Conservation (phyloP, 2,888 invertebrate genomes). For the Aethes cnicana region DNA sequence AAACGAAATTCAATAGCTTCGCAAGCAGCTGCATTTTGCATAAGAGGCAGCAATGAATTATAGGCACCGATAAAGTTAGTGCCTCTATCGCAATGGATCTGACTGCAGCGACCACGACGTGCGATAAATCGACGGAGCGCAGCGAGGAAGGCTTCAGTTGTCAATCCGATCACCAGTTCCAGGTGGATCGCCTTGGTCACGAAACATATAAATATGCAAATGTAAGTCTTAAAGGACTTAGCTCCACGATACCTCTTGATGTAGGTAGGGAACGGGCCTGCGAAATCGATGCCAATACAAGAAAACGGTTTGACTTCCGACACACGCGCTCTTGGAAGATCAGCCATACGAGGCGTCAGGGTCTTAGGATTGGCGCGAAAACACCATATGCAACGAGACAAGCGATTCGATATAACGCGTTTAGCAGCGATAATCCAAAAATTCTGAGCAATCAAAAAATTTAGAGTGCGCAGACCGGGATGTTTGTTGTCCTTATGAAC, state of each 20-base stretch:
- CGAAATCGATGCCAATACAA: conserved; percentile 26
- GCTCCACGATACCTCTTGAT: conserved; percentile 16
- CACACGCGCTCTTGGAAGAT: not conserved
- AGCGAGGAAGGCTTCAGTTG: conserved; percentile 39
- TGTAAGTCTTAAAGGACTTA: conserved; percentile 30
- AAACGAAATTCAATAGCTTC: conserved; percentile 1
- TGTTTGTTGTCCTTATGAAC: not conserved
- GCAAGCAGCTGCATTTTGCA: not conserved
- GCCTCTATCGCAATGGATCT: conserved; percentile 41
- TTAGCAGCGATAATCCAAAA: not conserved
- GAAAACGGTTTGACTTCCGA: conserved; percentile 23
- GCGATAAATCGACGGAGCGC: conserved; percentile 43
- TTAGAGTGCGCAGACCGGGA: not conserved
- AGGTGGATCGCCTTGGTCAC: conserved; percentile 38
- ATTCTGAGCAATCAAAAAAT: not conserved
- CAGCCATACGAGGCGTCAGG: not conserved
- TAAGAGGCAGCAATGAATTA: not conserved
- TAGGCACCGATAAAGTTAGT: conserved; percentile 41
- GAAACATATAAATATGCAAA: conserved; percentile 38
- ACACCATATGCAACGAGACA: not conserved
- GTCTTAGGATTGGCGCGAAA: not conserved
- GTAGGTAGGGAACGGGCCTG: conserved; percentile 8
- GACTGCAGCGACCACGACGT: conserved; percentile 36
- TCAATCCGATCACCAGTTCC: conserved; percentile 36
- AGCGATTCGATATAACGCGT: not conserved